Base-by-base conservation (phyloP, 2,113 vertebrate species). In the Xenopus laevis region DNA sequence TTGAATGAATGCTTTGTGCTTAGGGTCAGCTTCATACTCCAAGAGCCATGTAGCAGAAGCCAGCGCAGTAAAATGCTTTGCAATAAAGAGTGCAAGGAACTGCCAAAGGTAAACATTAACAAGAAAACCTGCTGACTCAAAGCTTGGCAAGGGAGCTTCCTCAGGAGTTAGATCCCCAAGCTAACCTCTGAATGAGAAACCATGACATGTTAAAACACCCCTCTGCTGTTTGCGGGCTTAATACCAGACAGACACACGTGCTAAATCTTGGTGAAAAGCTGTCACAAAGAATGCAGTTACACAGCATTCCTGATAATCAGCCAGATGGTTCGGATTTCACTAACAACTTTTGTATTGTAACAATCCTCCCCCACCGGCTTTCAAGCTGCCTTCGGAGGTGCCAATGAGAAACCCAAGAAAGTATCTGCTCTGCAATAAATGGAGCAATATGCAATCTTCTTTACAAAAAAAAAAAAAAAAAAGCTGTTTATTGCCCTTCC, bases 281-380 rank as follows among this genome's bases (percentile, higher is more conserved):
- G 74, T 85, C 79, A 85, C 71, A 84, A 87, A 86, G 82, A 89
- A 89, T 86, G 85, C 80, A 81, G 87, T 72, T 82, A 82, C 65
- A 81, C 86, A 81, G 79, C 88, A 89, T 89, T 89, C 86, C 84
- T 80, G 69, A 83, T 79, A 80, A 79, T 68, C 81, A 83, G 78
- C 81, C 84, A 81, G 53, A 71, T 80, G 84, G 78, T 84, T 84
- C 84, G 67, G 66, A 86, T 87, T 89, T 88, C 87, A 84, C 73
- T 76, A 76, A 69, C 73, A 63, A 64, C 59, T 76, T 69, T 76
- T 69, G 65, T 76, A 55, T 76, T 69, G 73, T 55, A 69, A 69
- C 65, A 62, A 69, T 76, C 66, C 73, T 64, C 66, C 59, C 66
- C 66, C 59, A 30, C 46, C 30, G 44, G 47, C 70, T 71, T 52